Base-by-base conservation (phyloP, 2,888 invertebrate genomes). In the Catotricha subobsoleta region DNA sequence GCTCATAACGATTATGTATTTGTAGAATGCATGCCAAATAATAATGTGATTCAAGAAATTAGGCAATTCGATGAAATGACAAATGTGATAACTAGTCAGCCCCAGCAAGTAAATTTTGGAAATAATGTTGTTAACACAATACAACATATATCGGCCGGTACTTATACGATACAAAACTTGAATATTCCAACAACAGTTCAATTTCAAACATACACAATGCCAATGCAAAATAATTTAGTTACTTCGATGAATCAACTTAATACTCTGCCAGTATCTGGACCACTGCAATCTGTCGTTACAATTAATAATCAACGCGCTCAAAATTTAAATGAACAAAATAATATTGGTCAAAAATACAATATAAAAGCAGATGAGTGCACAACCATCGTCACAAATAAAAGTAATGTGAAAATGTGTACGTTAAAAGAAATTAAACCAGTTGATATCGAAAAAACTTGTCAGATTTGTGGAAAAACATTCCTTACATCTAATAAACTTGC, bases 401-500 rank as follows among this genome's bases (percentile, higher is more conserved):
- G 6, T 6, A 9, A 25, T 9, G 25, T 9, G 25, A 25, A 25
- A 25, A 25, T 25, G 9, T 8, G 6, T 25, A 9, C 25, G 25
- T 25, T 9, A 25, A 25, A 25, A 25, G 25, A 25, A n/a, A n/a
- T n/a, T n/a, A n/a, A n/a, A n/a, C n/a, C n/a, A n/a, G n/a, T n/a
- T n/a, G n/a, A n/a, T n/a, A n/a, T n/a, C n/a, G n/a, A n/a, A n/a
- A 25, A 25, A 40, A 45, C 42, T 28, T 43, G 35, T 29, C 29
- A 29, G 39, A 43, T 48, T 15, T 49, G 49, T 31, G 44, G 46
- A 23, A 49, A 49, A 34, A 30, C 54, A 12, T 65, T 64, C 49
- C 49, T 51, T 18, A 61, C 58, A 8, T 48, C 54, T 13, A 54
- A 59, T 3, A 63, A 63, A 48, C 50, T 63, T 34, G 59, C 54